Evolutionary conservation across 2,113 vertebrate species (phyloP).

Genomic region (Pachypanchax playfairii): DNA sequence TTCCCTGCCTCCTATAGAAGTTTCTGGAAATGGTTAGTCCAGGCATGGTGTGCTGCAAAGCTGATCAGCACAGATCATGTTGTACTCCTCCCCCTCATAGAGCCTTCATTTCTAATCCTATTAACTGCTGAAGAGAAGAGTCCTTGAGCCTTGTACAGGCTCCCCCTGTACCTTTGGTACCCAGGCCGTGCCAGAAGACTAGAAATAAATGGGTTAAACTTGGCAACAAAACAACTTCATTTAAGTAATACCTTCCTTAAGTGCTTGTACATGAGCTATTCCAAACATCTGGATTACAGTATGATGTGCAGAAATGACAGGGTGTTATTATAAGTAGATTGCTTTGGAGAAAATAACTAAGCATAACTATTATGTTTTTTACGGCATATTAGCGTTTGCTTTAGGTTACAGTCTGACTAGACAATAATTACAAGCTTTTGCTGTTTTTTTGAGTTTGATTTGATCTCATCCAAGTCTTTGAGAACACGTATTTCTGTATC

Average conservation of each 20-base stretch:
- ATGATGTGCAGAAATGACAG: no score
- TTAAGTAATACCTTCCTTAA: background rate
- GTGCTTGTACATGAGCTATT: no score
- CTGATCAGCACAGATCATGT: constrained; percentile 61
- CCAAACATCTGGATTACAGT: no score
- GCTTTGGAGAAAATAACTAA: no score
- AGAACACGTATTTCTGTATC: no score
- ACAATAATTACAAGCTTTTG: no score
- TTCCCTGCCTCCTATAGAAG: constrained; percentile 41
- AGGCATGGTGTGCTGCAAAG: constrained; percentile 43
- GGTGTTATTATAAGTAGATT: no score
- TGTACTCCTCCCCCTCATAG: constrained; percentile 33
- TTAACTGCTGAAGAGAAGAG: constrained; percentile 67
- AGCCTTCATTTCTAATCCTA: constrained; percentile 59
- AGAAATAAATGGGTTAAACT: background rate
- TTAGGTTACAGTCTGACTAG: no score
- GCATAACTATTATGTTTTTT: no score
- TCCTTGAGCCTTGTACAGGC: constrained; percentile 43
- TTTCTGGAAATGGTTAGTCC: constrained; percentile 23
- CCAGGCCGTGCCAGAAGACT: constrained; percentile 11
- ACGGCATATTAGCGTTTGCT: no score
- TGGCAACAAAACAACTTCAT: background rate
- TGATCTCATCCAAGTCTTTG: no score
- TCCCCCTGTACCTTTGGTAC: constrained; percentile 28
- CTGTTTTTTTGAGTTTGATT: no score